These are phyloP conservation scores for Drosophila borborema DNA, from an alignment of 2,888 invertebrate genomes.

Conservation along the genomic window DNA sequence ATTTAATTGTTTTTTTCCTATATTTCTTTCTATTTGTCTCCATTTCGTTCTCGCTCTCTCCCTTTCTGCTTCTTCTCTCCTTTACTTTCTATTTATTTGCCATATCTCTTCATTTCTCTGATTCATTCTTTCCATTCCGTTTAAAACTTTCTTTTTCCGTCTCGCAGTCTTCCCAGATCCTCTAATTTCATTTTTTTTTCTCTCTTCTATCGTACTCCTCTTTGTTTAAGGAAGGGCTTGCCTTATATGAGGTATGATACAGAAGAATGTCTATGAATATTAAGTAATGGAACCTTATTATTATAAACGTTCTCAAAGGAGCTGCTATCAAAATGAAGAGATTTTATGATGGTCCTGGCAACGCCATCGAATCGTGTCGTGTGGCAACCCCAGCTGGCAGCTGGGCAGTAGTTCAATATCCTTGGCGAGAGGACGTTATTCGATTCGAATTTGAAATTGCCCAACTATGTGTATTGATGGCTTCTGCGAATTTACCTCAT, in stretches of 20 bases:
- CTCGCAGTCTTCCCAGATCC: no score
- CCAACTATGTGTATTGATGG: constrained; percentile 73
- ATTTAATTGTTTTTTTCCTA: no score
- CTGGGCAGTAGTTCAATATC: constrained; percentile 61
- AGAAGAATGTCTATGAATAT: neutral
- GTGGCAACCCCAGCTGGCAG: constrained; percentile 45
- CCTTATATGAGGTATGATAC: neutral
- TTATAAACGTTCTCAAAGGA: constrained; percentile 7
- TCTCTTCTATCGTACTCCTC: neutral
- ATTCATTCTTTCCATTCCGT: neutral
- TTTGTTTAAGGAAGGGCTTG: neutral
- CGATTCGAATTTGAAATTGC: constrained; percentile 73
- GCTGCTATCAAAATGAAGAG: neutral
- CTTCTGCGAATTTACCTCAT: constrained; percentile 62
- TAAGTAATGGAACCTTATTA: neutral
- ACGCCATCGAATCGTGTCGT: neutral
- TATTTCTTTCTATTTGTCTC: neutral
- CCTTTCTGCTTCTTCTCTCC: neutral
- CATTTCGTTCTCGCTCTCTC: neutral
- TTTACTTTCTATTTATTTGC: neutral
- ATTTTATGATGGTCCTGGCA: constrained; percentile 13
- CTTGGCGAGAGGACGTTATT: constrained; percentile 55
- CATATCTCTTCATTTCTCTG: neutral
- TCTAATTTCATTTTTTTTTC: neutral
- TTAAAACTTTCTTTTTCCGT: neutral